These are phyloP conservation scores for Hippolais icterina DNA, from an alignment of 2,113 vertebrate genomes.

Conservation along the genomic window DNA sequence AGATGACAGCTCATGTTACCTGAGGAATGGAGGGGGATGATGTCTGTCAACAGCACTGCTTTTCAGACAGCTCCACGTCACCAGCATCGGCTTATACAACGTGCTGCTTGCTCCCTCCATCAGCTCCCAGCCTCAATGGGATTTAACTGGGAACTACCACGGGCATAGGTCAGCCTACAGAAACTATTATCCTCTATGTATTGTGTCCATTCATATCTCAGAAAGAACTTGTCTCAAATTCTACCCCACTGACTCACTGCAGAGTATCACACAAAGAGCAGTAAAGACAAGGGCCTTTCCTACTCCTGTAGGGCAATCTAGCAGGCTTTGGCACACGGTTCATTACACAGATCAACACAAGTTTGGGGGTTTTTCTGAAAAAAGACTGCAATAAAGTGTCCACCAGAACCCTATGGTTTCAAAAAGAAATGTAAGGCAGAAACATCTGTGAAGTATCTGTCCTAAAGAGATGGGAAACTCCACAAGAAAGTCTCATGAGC, in stretches of 20 bases:
- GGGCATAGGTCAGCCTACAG: background rate
- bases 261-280: background rate
- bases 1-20: background rate
- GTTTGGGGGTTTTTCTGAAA: background rate
- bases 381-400: background rate
- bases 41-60: background rate
- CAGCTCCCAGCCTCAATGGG: background rate
- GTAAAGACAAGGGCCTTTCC: background rate
- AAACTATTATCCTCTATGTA: background rate
- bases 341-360: background rate
- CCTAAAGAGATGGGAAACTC: background rate
- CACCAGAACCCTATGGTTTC: background rate
- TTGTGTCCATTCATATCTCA: background rate
- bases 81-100: fast-evolving
- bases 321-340: background rate
- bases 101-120: background rate
- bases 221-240: background rate
- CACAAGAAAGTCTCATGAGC: fast-evolving
- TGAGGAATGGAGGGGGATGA: background rate
- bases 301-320: background rate
- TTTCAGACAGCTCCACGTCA: background rate
- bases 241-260: background rate
- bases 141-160: background rate
- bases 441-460: background rate
- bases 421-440: background rate